Conservation (phyloP, 2,797 vertebrate genomes). For the Typhlichthys subterraneus region DNA sequence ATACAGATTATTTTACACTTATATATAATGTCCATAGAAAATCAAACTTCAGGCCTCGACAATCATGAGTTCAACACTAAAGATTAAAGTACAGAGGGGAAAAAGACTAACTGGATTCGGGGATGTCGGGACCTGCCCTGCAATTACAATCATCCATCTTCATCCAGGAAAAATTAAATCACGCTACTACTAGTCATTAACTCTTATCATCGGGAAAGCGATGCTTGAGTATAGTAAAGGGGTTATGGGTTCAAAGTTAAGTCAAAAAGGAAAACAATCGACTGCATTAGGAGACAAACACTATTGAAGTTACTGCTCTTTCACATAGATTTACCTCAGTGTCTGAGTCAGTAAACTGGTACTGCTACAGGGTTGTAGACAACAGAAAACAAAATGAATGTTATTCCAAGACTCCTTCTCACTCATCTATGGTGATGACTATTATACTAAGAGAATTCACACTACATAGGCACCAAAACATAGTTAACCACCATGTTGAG, state of each 20-base stretch:
- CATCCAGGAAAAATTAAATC: slow-evolving; percentile 28
- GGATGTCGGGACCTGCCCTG: neutral
- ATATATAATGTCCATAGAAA: slow-evolving; percentile 24
- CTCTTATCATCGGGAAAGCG: slow-evolving; percentile 35
- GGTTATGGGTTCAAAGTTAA: slow-evolving; percentile 42
- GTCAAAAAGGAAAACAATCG: slow-evolving; percentile 47
- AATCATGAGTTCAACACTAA: slow-evolving; percentile 31
- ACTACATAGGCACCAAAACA: slow-evolving; percentile 6
- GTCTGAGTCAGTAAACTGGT: slow-evolving; percentile 98
- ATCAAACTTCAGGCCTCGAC: slow-evolving; percentile 16
- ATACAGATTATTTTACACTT: slow-evolving; percentile 13
- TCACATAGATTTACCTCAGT: slow-evolving; percentile 90
- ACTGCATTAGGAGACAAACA: slow-evolving; percentile 77
- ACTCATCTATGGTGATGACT: slow-evolving; percentile 10
- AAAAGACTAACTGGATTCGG: neutral
- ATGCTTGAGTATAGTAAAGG: slow-evolving; percentile 24
- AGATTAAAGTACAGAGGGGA: slow-evolving; percentile 21
- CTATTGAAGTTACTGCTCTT: slow-evolving; percentile 77
- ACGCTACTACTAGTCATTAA: slow-evolving; percentile 23
- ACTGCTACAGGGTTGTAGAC: slow-evolving; percentile 90
- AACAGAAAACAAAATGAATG: slow-evolving; percentile 74
- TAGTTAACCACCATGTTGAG: slow-evolving; percentile 4
- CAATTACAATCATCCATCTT: slow-evolving; percentile 38
- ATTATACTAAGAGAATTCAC: slow-evolving; percentile 5
- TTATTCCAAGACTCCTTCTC: slow-evolving; percentile 69